phyloP scores from a whole-genome alignment of 2,888 invertebrate species.

The Gastracanthus pulcherrimus region DNA sequence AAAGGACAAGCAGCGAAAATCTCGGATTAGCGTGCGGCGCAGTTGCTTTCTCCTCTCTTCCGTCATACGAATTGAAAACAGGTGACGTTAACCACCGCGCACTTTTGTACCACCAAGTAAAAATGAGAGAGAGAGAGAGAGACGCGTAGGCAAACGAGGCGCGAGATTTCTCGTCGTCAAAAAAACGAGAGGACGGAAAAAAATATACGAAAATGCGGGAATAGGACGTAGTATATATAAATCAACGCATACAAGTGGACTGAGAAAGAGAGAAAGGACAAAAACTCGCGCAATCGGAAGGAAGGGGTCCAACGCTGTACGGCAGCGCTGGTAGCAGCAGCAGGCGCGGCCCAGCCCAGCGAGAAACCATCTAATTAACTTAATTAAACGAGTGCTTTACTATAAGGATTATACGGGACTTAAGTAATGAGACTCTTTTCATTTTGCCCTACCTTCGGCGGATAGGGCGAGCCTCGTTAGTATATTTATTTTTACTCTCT shows the following conservation, averaged over 20 bases:
- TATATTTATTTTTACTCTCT: background rate
- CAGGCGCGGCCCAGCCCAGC: background rate
- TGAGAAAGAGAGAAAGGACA: too few species aligned
- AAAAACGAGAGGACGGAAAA: background rate
- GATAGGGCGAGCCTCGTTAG: background rate
- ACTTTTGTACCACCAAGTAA: too few species aligned
- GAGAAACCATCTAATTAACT: constrained; percentile 62
- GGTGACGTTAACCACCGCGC: background rate
- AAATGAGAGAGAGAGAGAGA: too few species aligned
- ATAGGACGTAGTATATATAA: too few species aligned
- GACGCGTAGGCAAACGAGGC: background rate
- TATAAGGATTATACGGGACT: constrained; percentile 61
- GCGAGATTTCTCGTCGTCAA: background rate
- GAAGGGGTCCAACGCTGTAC: background rate
- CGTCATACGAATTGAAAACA: background rate
- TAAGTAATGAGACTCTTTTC: constrained; percentile 62
- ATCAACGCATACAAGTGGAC: too few species aligned
- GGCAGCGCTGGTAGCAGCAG: background rate
- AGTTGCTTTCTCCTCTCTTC: too few species aligned
- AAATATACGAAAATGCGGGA: background rate
- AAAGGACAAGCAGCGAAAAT: background rate
- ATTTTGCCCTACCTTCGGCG: constrained; percentile 24
- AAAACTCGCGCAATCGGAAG: constrained; percentile 21
- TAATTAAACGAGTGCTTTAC: constrained; percentile 64
- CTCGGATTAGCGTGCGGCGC: background rate